Evolutionary conservation across 2,888 invertebrate genomes (phyloP).

Genomic region (Thymelicus sylvestris): DNA sequence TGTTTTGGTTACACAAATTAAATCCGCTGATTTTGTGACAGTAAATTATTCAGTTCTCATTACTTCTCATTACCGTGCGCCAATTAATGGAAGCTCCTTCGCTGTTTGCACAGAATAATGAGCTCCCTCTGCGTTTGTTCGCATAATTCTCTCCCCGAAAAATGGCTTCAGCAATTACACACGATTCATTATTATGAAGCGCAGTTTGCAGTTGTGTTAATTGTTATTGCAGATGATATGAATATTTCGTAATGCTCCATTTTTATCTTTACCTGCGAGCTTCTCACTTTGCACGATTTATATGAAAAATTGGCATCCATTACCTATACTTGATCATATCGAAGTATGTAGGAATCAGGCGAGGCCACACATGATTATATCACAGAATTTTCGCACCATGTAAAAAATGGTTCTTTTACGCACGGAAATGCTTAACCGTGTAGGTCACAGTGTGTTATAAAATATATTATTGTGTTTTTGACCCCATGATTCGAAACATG

Average conservation of each 20-base stretch:
- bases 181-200: constrained; percentile 17
- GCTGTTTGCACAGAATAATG: constrained; percentile 24
- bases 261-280: constrained; percentile 2
- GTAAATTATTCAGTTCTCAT: constrained; percentile 26
- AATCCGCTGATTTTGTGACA: constrained; percentile 13
- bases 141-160: constrained; percentile 9
- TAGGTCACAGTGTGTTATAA: too few species aligned
- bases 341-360: too few species aligned
- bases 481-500: too few species aligned
- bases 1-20: constrained; percentile 24
- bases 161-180: constrained; percentile 17
- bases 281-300: neutral
- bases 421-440: too few species aligned
- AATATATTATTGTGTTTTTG: too few species aligned
- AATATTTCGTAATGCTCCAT: constrained; percentile 7
- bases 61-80: constrained; percentile 20
- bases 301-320: too few species aligned
- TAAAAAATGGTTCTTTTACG: too few species aligned
- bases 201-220: constrained; percentile 14
- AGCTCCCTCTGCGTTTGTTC: constrained; percentile 24
- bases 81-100: constrained; percentile 25
- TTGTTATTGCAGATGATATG: constrained; percentile 10
- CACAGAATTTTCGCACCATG: too few species aligned
- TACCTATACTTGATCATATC: too few species aligned
- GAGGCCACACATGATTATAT: too few species aligned